Base-by-base conservation (phyloP, 2,888 invertebrate genomes). In the Drosophila rubida region DNA sequence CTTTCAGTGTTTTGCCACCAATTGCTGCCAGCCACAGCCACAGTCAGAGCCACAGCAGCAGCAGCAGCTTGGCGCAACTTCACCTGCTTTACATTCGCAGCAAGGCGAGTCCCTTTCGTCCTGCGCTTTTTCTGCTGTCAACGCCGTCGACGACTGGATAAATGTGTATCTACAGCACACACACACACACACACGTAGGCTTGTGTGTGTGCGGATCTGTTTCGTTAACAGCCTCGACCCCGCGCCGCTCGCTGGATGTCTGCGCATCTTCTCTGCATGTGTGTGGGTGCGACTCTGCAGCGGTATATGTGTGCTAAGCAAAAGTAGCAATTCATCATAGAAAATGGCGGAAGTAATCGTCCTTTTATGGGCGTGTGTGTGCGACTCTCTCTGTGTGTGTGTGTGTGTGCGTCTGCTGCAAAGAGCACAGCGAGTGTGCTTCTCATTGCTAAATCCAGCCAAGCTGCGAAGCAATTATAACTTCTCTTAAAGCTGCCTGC, bases 311-410 rank as follows among this genome's bases (percentile, higher is more conserved):
- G 64, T 64, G 68, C 59, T 86, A 74, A 82, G 73, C 74, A 78
- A 83, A 85, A 83, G 88, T 78, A 86, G 89, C 89, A 90, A 90
- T 90, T 90, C 90, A 90, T 90, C 90, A 90, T 90, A 90, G 90
- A 90, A 90, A 90, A 90, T 90, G 90, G 90, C 90, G 90, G 88
- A 82, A 84, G 88, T 82, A 78, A 88, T 85, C 83, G 80, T 71
- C 67, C 68, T 69, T 73, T 83, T 87, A 76, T 83, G 86, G 79
- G 71, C 71, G 69, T 71, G 55, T 64, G 51, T 71, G 54, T 67
- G 54, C n/a, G n/a, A n/a, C n/a, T n/a, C n/a, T n/a, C n/a, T n/a
- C n/a, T 83, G 86, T 78, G 71, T 71, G 69, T 71, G 55, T 64
- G 51, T 19, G 19, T 2, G 19, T 19, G 19, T 19, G 19, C 3